phyloP scores from a whole-genome alignment of 1,140 invertebrate species.

The Drosophila tani region DNA sequence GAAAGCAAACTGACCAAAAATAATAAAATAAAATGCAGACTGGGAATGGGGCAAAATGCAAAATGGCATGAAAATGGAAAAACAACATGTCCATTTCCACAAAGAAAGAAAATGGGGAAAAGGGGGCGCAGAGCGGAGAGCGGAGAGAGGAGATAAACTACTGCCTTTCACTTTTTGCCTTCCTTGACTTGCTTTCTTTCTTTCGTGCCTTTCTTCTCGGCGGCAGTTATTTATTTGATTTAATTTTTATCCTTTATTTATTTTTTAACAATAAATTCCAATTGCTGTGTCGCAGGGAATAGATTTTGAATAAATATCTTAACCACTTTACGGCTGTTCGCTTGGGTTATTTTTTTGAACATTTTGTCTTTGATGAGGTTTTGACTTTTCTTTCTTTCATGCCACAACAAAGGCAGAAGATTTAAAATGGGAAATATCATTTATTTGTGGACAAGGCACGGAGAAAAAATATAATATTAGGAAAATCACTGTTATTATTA shows the following conservation, averaged over 20 bases:
- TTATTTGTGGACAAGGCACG: neutral
- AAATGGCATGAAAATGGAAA: constrained; percentile 50
- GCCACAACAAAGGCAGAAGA: constrained; percentile 36
- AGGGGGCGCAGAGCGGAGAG: neutral
- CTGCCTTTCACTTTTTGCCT: constrained; percentile 45
- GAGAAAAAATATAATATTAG: neutral
- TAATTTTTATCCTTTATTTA: constrained; percentile 23
- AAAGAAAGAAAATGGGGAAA: constrained; percentile 6
- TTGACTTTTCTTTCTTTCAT: neutral
- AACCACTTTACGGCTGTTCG: constrained; percentile 16
- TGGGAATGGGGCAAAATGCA: constrained; percentile 18
- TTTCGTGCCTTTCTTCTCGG: neutral
- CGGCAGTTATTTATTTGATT: constrained; percentile 19
- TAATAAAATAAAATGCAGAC: constrained; percentile 37
- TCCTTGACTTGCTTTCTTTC: neutral
- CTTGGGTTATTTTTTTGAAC: neutral
- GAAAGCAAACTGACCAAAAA: constrained; percentile 51
- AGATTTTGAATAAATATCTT: constrained; percentile 9
- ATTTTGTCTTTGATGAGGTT: constrained; percentile 9
- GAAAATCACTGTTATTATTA: neutral
- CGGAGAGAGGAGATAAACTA: constrained; percentile 16
- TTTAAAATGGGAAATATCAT: constrained; percentile 27
- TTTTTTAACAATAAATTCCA: constrained; percentile 39
- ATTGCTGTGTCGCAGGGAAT: constrained; percentile 13
- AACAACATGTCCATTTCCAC: constrained; percentile 56